These are phyloP conservation scores for Drosophila kikkawai DNA, from an alignment of 1,140 invertebrate species.

Conservation along the genomic window DNA sequence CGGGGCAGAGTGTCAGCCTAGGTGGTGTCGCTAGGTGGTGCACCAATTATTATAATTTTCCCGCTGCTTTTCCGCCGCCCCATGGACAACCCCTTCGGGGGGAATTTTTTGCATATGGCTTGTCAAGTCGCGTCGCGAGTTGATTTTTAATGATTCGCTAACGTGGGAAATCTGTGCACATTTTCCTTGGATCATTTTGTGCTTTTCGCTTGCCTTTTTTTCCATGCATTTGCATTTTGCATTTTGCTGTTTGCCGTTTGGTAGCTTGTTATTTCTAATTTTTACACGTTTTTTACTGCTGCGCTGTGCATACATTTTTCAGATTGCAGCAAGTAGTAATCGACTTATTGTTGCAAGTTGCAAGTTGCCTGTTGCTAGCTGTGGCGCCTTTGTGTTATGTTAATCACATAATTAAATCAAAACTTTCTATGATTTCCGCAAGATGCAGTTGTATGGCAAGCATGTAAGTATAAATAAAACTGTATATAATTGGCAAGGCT, in stretches of 20 bases:
- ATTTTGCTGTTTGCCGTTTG: constrained; percentile 38
- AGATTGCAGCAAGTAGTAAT: constrained; percentile 68
- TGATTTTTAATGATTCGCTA: constrained; percentile 77
- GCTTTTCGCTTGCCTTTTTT: constrained; percentile 5
- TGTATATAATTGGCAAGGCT: constrained; percentile 20
- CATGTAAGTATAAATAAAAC: constrained; percentile 9
- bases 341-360: constrained; percentile 48
- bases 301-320: constrained; percentile 55
- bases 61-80: constrained; percentile 12
- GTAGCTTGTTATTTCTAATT: constrained; percentile 77
- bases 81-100: not conserved
- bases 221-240: constrained; percentile 65
- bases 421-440: constrained; percentile 78
- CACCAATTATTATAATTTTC: constrained; percentile 48
- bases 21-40: constrained; percentile 22
- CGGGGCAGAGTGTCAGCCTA: not conserved
- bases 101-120: constrained; percentile 33
- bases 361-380: constrained; percentile 20
- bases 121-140: constrained; percentile 41
- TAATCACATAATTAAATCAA: constrained; percentile 82
- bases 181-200: constrained; percentile 54
- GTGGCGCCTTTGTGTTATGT: constrained; percentile 77
- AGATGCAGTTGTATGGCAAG: constrained; percentile 12
- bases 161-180: constrained; percentile 68
- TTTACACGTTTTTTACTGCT: constrained; percentile 54